Evolutionary conservation across 2,888 invertebrate genomes (phyloP).

Genomic region (Caenorhabditis sp.): DNA sequence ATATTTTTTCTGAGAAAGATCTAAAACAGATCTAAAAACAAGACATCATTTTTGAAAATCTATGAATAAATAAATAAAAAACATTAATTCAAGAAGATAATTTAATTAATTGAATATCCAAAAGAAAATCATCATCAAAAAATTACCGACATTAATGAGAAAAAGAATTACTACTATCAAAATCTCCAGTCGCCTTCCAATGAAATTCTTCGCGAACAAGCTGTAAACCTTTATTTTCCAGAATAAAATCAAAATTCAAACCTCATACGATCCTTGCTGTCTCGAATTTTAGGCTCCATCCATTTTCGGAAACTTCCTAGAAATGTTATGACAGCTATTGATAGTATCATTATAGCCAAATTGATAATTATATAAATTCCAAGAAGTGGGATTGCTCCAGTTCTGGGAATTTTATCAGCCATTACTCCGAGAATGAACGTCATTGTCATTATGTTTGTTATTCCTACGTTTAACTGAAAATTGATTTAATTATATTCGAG

Average conservation of each 20-base stretch:
- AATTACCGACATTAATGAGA: constrained; percentile 1
- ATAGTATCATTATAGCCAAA: constrained; percentile 20
- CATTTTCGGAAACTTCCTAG: constrained; percentile 3
- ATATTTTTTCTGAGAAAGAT: neutral
- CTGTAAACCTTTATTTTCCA: neutral
- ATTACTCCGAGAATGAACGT: constrained; percentile 41
- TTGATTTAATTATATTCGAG: neutral
- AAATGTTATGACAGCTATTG: constrained; percentile 5
- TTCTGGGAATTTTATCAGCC: constrained; percentile 38
- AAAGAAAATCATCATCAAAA: constrained; percentile 3
- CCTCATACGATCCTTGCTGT: too few relatives aligned
- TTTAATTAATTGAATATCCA: neutral
- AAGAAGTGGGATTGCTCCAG: constrained; percentile 28
- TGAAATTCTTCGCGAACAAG: neutral
- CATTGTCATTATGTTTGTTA: constrained; percentile 44
- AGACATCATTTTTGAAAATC: too few relatives aligned
- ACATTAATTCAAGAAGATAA: too few relatives aligned
- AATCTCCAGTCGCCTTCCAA: constrained; percentile 9
- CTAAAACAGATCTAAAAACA: too few relatives aligned
- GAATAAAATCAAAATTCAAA: too few relatives aligned
- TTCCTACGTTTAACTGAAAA: constrained; percentile 29
- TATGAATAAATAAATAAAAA: too few relatives aligned
- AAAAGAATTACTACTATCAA: neutral
- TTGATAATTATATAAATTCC: constrained; percentile 32
- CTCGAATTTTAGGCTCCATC: neutral